These are phyloP conservation scores for Elachura formosa DNA, from an alignment of 2,113 vertebrate genomes.

Conservation along the genomic window DNA sequence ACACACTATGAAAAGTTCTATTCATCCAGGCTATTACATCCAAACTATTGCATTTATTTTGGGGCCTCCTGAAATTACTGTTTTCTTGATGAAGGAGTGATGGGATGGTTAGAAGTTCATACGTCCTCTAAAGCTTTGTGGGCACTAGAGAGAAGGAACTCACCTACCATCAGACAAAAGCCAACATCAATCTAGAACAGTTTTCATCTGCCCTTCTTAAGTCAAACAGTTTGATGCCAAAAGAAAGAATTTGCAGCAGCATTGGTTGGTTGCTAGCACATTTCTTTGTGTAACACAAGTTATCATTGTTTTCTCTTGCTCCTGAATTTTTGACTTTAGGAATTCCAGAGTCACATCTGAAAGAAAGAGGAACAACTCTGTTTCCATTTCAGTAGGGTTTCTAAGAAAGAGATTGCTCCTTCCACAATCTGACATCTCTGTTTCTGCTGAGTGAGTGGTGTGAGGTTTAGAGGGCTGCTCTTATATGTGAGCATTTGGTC, in stretches of 20 bases:
- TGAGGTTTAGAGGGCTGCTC: not conserved
- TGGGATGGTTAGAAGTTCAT: not conserved
- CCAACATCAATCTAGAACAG: not conserved
- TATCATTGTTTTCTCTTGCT: not conserved
- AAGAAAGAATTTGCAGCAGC: not conserved
- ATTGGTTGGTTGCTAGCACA: not conserved
- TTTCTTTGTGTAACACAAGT: conserved; percentile 1
- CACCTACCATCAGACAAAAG: not conserved
- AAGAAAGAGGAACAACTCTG: not conserved
- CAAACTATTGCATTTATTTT: not conserved
- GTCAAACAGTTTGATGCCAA: not conserved
- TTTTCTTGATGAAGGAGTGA: not conserved
- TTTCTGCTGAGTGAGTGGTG: not conserved
- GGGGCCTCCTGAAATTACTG: not conserved
- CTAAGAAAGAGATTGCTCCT: not conserved
- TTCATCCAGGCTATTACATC: not conserved
- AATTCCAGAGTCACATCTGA: not conserved
- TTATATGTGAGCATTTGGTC: not conserved
- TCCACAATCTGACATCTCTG: not conserved
- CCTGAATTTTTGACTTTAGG: conserved; percentile 13
- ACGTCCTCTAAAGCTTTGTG: not conserved
- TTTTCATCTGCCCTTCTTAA: not conserved
- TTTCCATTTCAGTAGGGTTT: not conserved
- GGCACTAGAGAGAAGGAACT: not conserved
- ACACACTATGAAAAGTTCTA: not conserved